These are phyloP conservation scores for Zosterops japonicus DNA, from an alignment of 2,113 vertebrate species.

Conservation along the genomic window DNA sequence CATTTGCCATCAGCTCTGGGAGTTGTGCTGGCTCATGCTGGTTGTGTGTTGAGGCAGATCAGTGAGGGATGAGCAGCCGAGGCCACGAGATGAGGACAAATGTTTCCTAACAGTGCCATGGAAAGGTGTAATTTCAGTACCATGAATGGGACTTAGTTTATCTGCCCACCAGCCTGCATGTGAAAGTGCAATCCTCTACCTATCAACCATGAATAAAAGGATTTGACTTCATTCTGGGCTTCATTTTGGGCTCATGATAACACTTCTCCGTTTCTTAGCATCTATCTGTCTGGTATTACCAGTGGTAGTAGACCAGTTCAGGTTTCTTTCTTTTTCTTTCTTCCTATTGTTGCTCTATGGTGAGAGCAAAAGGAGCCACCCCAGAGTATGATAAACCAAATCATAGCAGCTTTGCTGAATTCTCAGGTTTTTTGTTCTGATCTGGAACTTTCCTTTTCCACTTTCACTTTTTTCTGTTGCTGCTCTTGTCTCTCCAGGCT, in stretches of 20 bases:
- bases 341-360: neutral
- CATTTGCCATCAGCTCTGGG: neutral
- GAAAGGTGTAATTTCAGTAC: neutral
- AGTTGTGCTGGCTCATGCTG: neutral
- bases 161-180: neutral
- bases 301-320: neutral
- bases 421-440: neutral
- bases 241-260: neutral
- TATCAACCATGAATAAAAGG: neutral
- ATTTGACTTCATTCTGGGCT: neutral
- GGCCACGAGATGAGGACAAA: neutral
- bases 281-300: neutral
- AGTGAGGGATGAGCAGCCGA: accelerated
- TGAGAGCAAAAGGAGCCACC: neutral
- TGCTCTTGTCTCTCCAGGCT: neutral
- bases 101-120: neutral
- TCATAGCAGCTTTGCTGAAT: neutral
- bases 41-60: neutral
- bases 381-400: neutral
- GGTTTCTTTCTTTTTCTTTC: neutral
- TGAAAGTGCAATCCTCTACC: neutral
- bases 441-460: neutral
- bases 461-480: neutral
- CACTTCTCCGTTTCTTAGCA: neutral
- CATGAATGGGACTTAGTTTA: neutral